Percentiles rank a stretch among this genome's conserved stretches.
These are phyloP conservation scores for Labroides dimidiatus DNA, from an alignment of 2,797 vertebrate species.

Conservation along the genomic window DNA sequence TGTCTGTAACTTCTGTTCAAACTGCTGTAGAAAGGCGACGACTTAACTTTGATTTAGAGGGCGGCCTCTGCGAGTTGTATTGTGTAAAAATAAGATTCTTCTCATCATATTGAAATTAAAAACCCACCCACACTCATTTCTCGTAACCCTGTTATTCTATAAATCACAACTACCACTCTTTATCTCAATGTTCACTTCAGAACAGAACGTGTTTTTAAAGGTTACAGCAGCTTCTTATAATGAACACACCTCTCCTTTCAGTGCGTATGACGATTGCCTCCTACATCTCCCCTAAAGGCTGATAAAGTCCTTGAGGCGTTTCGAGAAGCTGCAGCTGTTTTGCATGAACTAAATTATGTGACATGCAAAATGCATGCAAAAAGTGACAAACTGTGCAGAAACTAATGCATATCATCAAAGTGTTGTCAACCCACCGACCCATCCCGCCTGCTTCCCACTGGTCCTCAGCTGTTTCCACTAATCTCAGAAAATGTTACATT, in stretches of 20 bases:
- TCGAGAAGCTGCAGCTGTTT: slow-evolving; percentile 1
- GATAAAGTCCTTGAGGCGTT: background rate
- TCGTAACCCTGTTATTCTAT: background rate
- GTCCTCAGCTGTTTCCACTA: background rate
- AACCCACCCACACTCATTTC: background rate
- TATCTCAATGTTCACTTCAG: background rate
- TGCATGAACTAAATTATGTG: slow-evolving; percentile 1
- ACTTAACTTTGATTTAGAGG: too few species aligned
- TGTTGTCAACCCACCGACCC: background rate
- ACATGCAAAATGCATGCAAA: background rate
- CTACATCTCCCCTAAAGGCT: background rate
- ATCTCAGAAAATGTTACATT: slow-evolving; percentile 9
- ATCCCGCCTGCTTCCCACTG: background rate
- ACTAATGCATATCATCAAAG: slow-evolving; percentile 12
- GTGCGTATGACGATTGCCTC: too few species aligned
- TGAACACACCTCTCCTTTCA: background rate
- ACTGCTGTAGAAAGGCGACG: too few species aligned
- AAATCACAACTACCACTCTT: background rate
- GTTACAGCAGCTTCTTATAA: background rate
- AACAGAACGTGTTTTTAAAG: background rate
- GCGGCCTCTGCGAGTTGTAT: too few species aligned
- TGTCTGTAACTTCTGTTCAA: too few species aligned
- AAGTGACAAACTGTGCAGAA: background rate
- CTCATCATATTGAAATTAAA: background rate
- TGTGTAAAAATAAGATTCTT: background rate